These are phyloP conservation scores for Cottus gobio DNA, from an alignment of 2,113 vertebrate genomes.

Conservation along the genomic window DNA sequence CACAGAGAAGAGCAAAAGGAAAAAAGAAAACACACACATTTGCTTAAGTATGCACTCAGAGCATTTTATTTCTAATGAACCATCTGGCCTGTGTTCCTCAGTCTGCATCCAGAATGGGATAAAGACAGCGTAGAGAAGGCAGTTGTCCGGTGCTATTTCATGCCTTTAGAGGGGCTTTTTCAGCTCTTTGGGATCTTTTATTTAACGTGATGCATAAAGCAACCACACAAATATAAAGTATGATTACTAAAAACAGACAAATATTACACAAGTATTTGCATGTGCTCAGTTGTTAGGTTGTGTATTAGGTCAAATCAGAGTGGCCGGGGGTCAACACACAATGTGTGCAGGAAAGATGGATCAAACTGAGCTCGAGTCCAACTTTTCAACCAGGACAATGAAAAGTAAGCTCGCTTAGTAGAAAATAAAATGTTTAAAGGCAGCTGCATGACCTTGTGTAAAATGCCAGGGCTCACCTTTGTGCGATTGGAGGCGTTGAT, in stretches of 20 bases:
- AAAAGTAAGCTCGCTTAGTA: background rate
- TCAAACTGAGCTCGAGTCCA: background rate
- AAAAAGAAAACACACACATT: slow-evolving; percentile 36
- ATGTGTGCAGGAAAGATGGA: background rate
- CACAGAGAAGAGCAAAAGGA: slow-evolving; percentile 50
- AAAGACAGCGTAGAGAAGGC: slow-evolving; percentile 55
- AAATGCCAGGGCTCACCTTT: background rate
- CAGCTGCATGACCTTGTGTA: background rate
- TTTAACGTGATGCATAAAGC: background rate
- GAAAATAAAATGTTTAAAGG: background rate
- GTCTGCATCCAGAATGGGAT: slow-evolving; percentile 62
- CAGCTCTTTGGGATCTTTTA: background rate
- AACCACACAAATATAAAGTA: background rate
- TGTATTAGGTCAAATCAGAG: background rate
- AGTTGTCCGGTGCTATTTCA: slow-evolving; percentile 17
- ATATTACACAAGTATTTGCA: background rate
- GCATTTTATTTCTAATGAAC: slow-evolving; percentile 75
- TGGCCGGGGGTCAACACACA: background rate
- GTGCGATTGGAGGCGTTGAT: background rate
- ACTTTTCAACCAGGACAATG: background rate
- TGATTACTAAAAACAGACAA: background rate
- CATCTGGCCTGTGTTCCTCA: slow-evolving; percentile 69
- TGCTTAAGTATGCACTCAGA: slow-evolving; percentile 60
- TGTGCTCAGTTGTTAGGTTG: background rate
- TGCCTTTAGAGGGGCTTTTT: background rate